Base-by-base conservation (phyloP, 2,797 vertebrate species). In the Nannoperca obscura region DNA sequence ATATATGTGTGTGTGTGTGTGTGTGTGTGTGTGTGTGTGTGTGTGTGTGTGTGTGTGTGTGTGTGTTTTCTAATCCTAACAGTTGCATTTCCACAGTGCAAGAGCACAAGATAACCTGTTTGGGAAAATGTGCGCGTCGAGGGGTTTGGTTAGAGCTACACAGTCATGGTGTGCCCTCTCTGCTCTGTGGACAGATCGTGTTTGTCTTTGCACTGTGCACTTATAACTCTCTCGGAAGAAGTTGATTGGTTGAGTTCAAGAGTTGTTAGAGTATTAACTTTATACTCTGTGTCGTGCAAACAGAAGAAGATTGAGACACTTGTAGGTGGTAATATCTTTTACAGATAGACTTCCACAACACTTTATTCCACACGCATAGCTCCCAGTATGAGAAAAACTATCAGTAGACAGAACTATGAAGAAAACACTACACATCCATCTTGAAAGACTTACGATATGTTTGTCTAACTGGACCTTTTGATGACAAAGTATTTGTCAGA, bases 71-170 rank as follows among this genome's bases (percentile, higher is more conserved):
- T 82, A 87, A 86, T 82, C 75, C 77, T 17, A 47, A 79, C 75
- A 71, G 81, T 76, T 82, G 65, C 50, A 78, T 84, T 89, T 88
- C 38, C 77, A 87, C 78, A 78, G 81, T 84, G 63, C 62, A 84
- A 46, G n/a, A 78, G 79, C 75, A 79, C 65, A 78, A 83, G 83
- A 90, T 85, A 84, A 86, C 80, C 65, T 78, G 55, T 65, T 63
- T 66, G 52, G 10, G 38, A 71, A 81, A 76, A 70, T 10, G 57
- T 59, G 60, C 71, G 22, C 22, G 7, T 79, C 40, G 2, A 53
- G 32, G 13, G 74, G 50, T 44, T 86, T 57, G 57, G 40, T 76
- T 59, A 11, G 19, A 71, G 59, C 67, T 32, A 32, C 58, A 63
- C 52, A 46, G 52, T 60, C 58, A 49, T 32, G 46, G 55, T 76